Base-by-base conservation (phyloP, 2,113 vertebrate genomes). In the Columba janthina region DNA sequence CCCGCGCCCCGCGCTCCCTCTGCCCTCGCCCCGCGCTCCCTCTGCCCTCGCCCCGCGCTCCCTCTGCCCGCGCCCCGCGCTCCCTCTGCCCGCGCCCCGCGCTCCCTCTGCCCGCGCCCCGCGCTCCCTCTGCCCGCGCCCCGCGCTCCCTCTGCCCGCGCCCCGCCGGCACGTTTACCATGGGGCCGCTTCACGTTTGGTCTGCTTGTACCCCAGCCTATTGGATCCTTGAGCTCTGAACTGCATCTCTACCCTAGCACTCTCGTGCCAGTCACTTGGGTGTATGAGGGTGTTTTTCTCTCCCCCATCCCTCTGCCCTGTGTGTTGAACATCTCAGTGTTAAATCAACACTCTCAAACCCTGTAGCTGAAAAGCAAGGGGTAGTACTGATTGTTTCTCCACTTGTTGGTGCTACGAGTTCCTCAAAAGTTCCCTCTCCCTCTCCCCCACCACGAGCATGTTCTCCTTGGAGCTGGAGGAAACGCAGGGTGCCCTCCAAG, bases 361-460 rank as follows among this genome's bases (percentile, higher is more conserved):
- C 48, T 42, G 2, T 25, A 62, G 46, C 60, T 77, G 60, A 10
- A 44, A 42, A 3, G 22, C 12, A 15, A 21, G 46, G 26, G 26
- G 1, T 70, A 16, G 20, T 15, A 10, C 11, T 38, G 29, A 5
- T 36, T 26, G 10, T 40, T 67, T 60, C n/a, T 77, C 13, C 3
- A 1, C 25, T 50, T 19, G 15, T 15, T 5, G 2, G 34, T n/a
- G 53, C 32, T 78, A 14, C 22, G 34, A 67, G 42, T 51, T 57
- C 51, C 56, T 84, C 32, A 14, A 3, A 67, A 80, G 36, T 42
- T 57, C 48, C 44, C 18, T 46, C 44, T 44, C 18, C 18, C 50
- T 60, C 25, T 85, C 44, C 14, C 11, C 44, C 2, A 0, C 51
- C 54, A 18, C 0, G 0, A 67, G 22, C 56, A 10, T 5, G 4